Percentiles rank a stretch among this genome's conserved stretches.
phyloP scores from a whole-genome alignment of 2,797 vertebrate genomes.

The Sebastes goodei region DNA sequence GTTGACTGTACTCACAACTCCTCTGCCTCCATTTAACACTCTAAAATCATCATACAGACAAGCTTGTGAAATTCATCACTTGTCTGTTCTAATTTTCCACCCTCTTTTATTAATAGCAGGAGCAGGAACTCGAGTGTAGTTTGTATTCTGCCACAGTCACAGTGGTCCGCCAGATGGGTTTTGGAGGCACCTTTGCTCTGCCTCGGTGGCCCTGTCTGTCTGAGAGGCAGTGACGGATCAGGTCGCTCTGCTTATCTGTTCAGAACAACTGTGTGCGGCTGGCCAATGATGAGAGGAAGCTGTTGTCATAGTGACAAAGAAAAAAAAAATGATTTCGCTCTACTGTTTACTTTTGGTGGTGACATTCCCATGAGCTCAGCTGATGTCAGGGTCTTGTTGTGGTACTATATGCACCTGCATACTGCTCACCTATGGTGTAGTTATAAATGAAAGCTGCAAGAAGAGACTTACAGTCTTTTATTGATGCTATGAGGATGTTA shows the following conservation, averaged over 20 bases:
- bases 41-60: conserved; percentile 1
- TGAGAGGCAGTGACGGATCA: conserved; percentile 9
- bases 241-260: conserved; percentile 6
- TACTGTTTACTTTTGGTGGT: conserved; percentile 17
- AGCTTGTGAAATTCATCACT: conserved; percentile 17
- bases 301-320: conserved; percentile 65
- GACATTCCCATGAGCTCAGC: background rate
- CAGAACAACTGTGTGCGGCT: conserved; percentile 17
- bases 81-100: conserved; percentile 18
- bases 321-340: conserved; percentile 25
- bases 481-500: background rate
- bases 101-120: conserved; percentile 10
- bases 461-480: background rate
- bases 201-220: conserved; percentile 12
- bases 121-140: background rate
- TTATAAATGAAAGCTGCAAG: background rate
- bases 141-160: background rate
- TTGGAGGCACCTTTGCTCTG: conserved; percentile 20
- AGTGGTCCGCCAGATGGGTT: conserved; percentile 30
- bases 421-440: background rate
- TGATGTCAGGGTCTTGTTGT: background rate
- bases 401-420: background rate
- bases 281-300: background rate
- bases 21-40: conserved; percentile 37
- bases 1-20: conserved; percentile 8